Evolutionary conservation across 2,888 invertebrate genomes (phyloP).

Genomic region (Serrognathus titanus): DNA sequence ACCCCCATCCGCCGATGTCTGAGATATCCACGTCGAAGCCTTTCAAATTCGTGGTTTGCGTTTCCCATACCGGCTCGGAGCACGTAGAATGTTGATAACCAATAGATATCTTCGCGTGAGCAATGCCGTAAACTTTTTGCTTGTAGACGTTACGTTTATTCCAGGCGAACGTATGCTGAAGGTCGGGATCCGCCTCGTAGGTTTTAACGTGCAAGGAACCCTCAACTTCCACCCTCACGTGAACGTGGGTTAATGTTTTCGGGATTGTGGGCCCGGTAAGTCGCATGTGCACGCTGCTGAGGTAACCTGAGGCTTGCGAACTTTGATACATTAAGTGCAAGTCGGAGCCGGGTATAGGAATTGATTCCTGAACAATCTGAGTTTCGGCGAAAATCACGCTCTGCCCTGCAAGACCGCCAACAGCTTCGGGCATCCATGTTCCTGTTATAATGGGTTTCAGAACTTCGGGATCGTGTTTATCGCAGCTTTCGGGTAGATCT

Average conservation of each 20-base stretch:
- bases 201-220: constrained; percentile 88
- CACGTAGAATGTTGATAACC: constrained; percentile 94
- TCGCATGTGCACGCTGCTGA: constrained; percentile 88
- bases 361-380: constrained; percentile 95
- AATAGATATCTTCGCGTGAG: constrained; percentile 82
- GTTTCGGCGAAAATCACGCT: constrained; percentile 88
- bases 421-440: constrained; percentile 87
- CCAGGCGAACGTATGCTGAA: constrained; percentile 97
- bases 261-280: constrained; percentile 80
- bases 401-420: constrained; percentile 76
- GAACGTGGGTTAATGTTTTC: constrained; percentile 78
- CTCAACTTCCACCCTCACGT: constrained; percentile 89
- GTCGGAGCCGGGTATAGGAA: constrained; percentile 89
- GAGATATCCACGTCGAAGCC: constrained; percentile 97
- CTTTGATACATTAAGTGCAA: constrained; percentile 94
- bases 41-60: constrained; percentile 88
- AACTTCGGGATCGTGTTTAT: constrained; percentile 82
- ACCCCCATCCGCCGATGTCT: constrained; percentile 96
- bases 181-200: constrained; percentile 93
- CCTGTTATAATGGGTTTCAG: constrained; percentile 83
- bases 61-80: constrained; percentile 87
- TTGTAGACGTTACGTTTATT: constrained; percentile 96
- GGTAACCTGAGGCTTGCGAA: constrained; percentile 89
- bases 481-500: constrained; percentile 63
- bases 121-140: constrained; percentile 89